Evolutionary conservation across 2,888 invertebrate genomes (phyloP).

Genomic region (Aplocera efformata): DNA sequence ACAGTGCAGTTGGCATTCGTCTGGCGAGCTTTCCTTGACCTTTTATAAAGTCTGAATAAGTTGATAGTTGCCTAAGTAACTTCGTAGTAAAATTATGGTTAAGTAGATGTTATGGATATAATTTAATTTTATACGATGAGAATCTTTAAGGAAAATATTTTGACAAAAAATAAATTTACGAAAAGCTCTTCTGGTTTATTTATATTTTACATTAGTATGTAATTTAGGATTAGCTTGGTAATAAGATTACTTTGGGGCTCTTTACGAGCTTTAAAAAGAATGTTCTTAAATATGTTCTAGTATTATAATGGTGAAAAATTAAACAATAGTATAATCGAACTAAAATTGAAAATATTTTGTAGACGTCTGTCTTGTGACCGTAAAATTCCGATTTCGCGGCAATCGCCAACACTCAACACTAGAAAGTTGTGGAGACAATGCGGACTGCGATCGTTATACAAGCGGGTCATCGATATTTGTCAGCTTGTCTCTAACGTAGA

Average conservation of each 20-base stretch:
- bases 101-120: background rate
- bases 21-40: conserved; percentile 17
- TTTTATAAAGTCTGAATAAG: conserved; percentile 16
- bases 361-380: conserved; percentile 34
- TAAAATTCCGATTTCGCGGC: conserved; percentile 58
- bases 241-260: too few species aligned
- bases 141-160: too few species aligned
- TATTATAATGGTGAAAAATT: too few species aligned
- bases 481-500: conserved; percentile 40
- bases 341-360: too few species aligned
- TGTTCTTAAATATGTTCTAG: too few species aligned
- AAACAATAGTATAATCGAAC: too few species aligned
- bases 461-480: conserved; percentile 52
- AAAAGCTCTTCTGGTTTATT: too few species aligned
- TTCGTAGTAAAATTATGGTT: conserved; percentile 3
- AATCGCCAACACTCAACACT: conserved; percentile 46
- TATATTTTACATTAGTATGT: too few species aligned
- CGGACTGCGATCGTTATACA: conserved; percentile 56
- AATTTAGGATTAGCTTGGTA: too few species aligned
- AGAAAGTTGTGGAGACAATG: conserved; percentile 64
- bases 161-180: too few species aligned
- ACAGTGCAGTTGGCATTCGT: conserved; percentile 15
- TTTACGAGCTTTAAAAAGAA: too few species aligned
- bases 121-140: too few species aligned
- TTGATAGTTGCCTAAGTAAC: conserved; percentile 9